Evolutionary conservation across 2,797 vertebrate genomes (phyloP).

Genomic region (Lemur catta): DNA sequence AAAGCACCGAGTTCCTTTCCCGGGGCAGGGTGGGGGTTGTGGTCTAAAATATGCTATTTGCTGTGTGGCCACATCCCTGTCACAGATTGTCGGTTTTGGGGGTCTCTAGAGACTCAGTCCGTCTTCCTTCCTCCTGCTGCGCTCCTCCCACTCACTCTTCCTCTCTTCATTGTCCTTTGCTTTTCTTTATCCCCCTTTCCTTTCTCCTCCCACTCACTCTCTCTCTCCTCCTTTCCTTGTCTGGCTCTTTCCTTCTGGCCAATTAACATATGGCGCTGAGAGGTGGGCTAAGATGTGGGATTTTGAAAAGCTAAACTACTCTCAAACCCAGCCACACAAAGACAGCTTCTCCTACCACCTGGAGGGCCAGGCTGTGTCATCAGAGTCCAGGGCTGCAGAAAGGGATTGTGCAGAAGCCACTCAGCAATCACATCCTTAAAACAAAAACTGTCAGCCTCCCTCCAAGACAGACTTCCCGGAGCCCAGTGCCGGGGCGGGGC

Average conservation of each 20-base stretch:
- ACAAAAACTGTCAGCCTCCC: conserved; percentile 23
- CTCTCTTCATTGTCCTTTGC: not conserved
- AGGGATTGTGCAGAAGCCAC: not conserved
- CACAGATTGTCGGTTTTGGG: not conserved
- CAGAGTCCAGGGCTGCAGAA: not conserved
- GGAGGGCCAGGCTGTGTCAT: not conserved
- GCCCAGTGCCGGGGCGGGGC: not conserved
- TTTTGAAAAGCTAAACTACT: not conserved
- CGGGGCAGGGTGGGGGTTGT: not conserved
- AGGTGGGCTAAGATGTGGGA: not conserved
- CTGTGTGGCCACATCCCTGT: not conserved
- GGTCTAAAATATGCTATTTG: not conserved
- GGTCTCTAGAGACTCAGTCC: not conserved
- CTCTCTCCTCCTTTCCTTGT: not conserved
- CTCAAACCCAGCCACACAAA: not conserved
- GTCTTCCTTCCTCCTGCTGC: not conserved
- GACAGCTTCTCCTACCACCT: not conserved
- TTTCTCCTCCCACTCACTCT: not conserved
- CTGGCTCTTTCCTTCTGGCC: not conserved
- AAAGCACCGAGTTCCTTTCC: not conserved
- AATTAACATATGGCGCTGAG: not conserved
- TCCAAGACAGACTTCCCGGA: not conserved
- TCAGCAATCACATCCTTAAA: conserved; percentile 42
- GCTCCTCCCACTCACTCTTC: not conserved
- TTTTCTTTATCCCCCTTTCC: not conserved